These are phyloP conservation scores for Nothoprocta perdicaria DNA, from an alignment of 2,113 vertebrate species.

Conservation along the genomic window DNA sequence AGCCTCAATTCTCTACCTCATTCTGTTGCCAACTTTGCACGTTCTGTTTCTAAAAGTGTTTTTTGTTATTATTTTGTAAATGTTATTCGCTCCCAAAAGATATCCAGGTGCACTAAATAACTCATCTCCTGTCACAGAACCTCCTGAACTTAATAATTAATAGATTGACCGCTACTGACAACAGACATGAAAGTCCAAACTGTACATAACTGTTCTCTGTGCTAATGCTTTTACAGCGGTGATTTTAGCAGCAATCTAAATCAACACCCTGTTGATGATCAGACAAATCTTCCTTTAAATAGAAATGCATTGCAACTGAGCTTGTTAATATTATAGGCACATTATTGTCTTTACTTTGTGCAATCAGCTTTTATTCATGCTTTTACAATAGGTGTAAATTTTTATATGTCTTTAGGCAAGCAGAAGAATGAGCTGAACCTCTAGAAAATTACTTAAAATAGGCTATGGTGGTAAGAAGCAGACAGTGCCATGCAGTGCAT, in stretches of 20 bases:
- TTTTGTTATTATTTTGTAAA: slow-evolving; percentile 31
- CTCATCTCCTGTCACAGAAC: background rate
- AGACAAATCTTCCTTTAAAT: slow-evolving; percentile 49
- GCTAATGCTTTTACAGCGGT: slow-evolving; percentile 45
- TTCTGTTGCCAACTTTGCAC: background rate
- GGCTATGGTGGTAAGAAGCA: slow-evolving; percentile 31
- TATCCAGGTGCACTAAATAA: background rate
- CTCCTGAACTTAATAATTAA: slow-evolving; percentile 46
- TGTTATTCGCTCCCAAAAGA: background rate
- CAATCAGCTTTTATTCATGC: slow-evolving; percentile 74
- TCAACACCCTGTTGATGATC: slow-evolving; percentile 45
- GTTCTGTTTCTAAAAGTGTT: background rate
- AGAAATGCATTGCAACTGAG: slow-evolving; percentile 43
- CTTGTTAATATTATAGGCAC: slow-evolving; percentile 56
- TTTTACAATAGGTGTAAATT: slow-evolving; percentile 75
- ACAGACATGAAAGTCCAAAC: slow-evolving; percentile 13
- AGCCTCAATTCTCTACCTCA: background rate
- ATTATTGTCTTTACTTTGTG: slow-evolving; percentile 66
- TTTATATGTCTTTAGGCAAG: slow-evolving; percentile 71
- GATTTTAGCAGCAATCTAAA: slow-evolving; percentile 61
- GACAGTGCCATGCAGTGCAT: background rate
- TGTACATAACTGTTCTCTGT: slow-evolving; percentile 14
- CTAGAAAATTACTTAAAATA: slow-evolving; percentile 51
- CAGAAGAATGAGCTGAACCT: slow-evolving; percentile 62
- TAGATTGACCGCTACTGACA: slow-evolving; percentile 1